Percentiles rank a stretch among this genome's conserved stretches.
Conservation (phyloP, 2,113 vertebrate species). For the Heterotilapia buettikoferi region DNA sequence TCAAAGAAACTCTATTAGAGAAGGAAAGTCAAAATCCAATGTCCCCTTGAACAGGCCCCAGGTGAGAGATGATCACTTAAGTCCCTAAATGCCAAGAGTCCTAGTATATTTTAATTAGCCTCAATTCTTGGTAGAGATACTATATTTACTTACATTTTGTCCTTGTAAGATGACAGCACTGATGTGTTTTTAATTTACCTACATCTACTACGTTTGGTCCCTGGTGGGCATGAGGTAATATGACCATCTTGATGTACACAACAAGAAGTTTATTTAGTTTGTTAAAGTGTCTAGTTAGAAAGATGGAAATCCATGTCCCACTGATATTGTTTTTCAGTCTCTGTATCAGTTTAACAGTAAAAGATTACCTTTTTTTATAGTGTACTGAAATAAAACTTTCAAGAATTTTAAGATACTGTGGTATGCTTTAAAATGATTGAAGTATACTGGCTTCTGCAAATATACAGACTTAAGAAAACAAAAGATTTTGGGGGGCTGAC, state of each 20-base stretch:
- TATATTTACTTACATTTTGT: slow-evolving; percentile 38
- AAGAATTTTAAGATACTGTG: not conserved
- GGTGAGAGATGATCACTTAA: slow-evolving; percentile 18
- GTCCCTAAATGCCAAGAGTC: slow-evolving; percentile 25
- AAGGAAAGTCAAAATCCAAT: not conserved
- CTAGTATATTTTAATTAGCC: slow-evolving; percentile 43
- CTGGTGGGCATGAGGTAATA: not conserved
- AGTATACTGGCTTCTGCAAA: not conserved
- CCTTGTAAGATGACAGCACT: not conserved
- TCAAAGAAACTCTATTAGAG: not conserved
- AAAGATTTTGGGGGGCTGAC: not conserved
- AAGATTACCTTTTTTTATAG: not conserved
- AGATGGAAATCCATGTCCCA: not conserved
- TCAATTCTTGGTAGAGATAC: slow-evolving; percentile 32
- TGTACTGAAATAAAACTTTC: not conserved
- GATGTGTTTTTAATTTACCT: slow-evolving; percentile 38
- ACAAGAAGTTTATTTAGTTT: not conserved
- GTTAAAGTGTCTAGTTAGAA: not conserved
- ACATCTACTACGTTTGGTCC: slow-evolving; percentile 10
- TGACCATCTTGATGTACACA: not conserved
- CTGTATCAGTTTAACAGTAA: not conserved
- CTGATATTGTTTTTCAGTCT: not conserved
- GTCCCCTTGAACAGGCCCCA: slow-evolving; percentile 8
- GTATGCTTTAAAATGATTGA: not conserved
- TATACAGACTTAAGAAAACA: not conserved